phyloP scores from a whole-genome alignment of 2,113 vertebrate species.

The Periophthalmodon schlosseri region DNA sequence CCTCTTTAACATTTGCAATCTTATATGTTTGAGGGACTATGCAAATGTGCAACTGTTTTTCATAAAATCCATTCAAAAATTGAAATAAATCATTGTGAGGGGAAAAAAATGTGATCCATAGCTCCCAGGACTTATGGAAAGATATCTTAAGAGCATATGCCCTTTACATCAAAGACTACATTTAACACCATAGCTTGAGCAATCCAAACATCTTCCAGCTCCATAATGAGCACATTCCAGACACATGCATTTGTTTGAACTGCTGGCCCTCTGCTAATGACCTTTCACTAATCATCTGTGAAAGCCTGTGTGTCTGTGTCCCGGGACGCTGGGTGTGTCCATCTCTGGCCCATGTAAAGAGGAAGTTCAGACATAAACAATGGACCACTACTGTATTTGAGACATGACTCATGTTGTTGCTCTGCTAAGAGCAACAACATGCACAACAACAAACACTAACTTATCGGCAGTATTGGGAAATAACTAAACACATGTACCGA shows the following conservation, averaged over 20 bases:
- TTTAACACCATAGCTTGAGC: background rate
- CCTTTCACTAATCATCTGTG: slow-evolving; percentile 43
- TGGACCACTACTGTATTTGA: background rate
- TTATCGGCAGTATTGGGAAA: slow-evolving; percentile 12
- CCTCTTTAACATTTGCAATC: background rate
- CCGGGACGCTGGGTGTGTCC: slow-evolving; percentile 60
- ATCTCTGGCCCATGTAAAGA: slow-evolving; percentile 23
- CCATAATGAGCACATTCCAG: slow-evolving; percentile 1
- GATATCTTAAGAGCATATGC: background rate
- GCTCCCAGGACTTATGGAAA: too few relatives aligned
- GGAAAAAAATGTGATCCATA: too few relatives aligned
- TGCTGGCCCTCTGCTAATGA: slow-evolving; percentile 26
- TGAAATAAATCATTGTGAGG: too few relatives aligned
- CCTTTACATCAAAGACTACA: background rate
- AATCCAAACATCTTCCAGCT: background rate
- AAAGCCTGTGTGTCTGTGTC: slow-evolving; percentile 26
- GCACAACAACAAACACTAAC: slow-evolving; percentile 1
- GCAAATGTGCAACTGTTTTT: too few relatives aligned
- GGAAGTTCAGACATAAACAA: slow-evolving; percentile 61
- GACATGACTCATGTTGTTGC: background rate
- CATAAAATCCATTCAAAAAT: background rate
- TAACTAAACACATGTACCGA: too few relatives aligned
- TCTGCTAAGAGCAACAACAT: too few relatives aligned
- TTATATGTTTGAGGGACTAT: too few relatives aligned
- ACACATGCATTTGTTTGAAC: background rate